Evolutionary conservation across 2,888 invertebrate species (phyloP), one percentile per base, ranked within the genome.

Genomic region (Stenodera caucasica): DNA sequence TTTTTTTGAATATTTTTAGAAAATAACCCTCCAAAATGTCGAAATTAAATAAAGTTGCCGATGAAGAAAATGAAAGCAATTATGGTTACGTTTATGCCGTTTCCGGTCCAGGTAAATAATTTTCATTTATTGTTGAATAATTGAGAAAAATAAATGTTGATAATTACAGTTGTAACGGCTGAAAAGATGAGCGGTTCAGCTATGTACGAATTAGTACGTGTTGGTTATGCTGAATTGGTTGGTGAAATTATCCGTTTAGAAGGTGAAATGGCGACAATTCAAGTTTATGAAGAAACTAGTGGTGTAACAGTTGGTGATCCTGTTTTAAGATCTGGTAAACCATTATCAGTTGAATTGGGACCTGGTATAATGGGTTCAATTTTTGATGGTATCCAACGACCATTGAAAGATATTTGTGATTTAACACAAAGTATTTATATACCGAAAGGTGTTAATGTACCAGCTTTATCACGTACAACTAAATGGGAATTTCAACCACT

Each of bases 281-380:
- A 99, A 88, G 91, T 95, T 68, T 95, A 95, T 81, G 94, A 95
- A 79, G 94, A 95, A 82, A 95, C 92, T 71, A 98, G 98, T 54
- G 99, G 98, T 73, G 98, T 99, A 49, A 99, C 99, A 4, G 98
- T 99, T 11, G 99, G 99, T 30, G 99, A 99, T 84, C 99, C 99
- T 55, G 98, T 99, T 18, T 84, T 99, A 70, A 87, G 98, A 75
- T 99, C 99, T 0, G 99, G 99, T 70, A 99, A 99, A 82, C 99
- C 99, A 0, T 83, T 99, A 57, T 99, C 99, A 6, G 99, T 99
- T 37, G 99, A 99, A 81, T 84, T 99, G 59, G 99, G 99, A 7
- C 99, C 99, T 54, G 98, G 98, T 77, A 99, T 99, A 81, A 90
- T 99, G 87, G 96, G 96, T 69, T 96, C 96, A 80, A 99, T 99